A percentile compares a stretch with the other conserved stretches of the same genome.
Conservation (phyloP, 2,797 vertebrate species). For the Morus bassanus region DNA sequence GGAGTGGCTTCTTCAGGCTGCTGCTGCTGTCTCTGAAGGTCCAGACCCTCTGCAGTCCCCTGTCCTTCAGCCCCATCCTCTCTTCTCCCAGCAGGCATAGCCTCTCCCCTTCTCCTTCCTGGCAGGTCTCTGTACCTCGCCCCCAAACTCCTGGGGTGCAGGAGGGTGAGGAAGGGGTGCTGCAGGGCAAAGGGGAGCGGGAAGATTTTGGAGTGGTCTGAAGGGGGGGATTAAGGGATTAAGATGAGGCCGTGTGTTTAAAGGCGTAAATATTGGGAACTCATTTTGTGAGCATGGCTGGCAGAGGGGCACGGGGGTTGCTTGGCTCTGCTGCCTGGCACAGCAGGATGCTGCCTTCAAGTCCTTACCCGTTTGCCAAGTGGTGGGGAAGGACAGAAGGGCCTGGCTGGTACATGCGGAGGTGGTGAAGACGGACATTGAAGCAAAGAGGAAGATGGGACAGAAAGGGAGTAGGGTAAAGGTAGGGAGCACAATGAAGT, state of each 20-base stretch:
- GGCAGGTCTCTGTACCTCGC: not conserved
- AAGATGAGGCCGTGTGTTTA: not conserved
- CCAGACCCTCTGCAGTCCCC: rapidly evolving
- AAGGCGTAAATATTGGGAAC: not conserved
- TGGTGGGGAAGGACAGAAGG: not conserved
- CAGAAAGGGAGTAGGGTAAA: not conserved
- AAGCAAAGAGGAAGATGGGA: not conserved
- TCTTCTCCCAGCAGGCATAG: not conserved
- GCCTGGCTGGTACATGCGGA: not conserved
- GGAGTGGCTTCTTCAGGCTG: not conserved
- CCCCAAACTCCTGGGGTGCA: rapidly evolving
- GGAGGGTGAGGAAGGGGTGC: not conserved
- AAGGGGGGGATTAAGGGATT: not conserved
- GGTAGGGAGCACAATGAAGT: not conserved
- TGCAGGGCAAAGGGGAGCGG: not conserved
- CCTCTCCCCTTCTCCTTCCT: not conserved
- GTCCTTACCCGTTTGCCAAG: not conserved
- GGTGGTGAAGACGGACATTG: not conserved
- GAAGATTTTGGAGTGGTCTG: not conserved
- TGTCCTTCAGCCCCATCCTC: not conserved
- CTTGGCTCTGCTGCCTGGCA: not conserved
- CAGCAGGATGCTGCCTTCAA: rapidly evolving
- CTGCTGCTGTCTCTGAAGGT: not conserved
- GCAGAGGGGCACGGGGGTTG: not conserved
- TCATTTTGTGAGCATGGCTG: not conserved